Base-by-base conservation (phyloP, 2,888 invertebrate genomes). In the Caenorhabditis sp. region DNA sequence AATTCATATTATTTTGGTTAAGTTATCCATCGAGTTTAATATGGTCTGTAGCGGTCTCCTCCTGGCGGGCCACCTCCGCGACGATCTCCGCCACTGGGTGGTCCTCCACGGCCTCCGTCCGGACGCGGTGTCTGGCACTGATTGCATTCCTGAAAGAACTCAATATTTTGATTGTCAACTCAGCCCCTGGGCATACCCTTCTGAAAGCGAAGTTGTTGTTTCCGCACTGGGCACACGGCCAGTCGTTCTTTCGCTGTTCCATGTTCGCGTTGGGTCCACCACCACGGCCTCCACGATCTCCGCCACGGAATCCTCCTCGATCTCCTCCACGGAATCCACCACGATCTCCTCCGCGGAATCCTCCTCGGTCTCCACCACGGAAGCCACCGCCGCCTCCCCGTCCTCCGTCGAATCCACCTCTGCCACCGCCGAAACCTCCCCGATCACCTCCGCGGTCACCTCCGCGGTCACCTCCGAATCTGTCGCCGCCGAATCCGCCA, bases 131-230 rank as follows among this genome's bases (percentile, higher is more conserved):
- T 71, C 35, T 70, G 63, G 52, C 82, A 82, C 37, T 82, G 80
- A 30, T 82, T 82, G 59, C 82, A 82, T 70, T 72, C 78, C 79
- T 82, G 41, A 9, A 77, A 56, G n/a, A n/a, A n/a, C n/a, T n/a
- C n/a, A 17, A 20, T n/a, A 17, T 7, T n/a, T 27, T 20, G 8
- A 0, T 15, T n/a, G n/a, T n/a, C n/a, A n/a, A n/a, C n/a, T n/a
- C n/a, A n/a, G n/a, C n/a, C n/a, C 15, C 20, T 45, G 20, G 11
- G 53, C 45, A 32, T 17, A 81, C 81, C 52, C 72, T 74, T 75
- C 82, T 56, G 85, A 88, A 88, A 17, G 81, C 86, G 41, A 88
- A 88, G 76, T 88, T 88, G 55, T 77, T 80, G 75, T 88, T 88
- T 56, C 85, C 85, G 63, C 86, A 88, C 24, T 61, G 46, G 1